Base-by-base conservation (phyloP, 2,113 vertebrate species). In the Plecotus auritus region DNA sequence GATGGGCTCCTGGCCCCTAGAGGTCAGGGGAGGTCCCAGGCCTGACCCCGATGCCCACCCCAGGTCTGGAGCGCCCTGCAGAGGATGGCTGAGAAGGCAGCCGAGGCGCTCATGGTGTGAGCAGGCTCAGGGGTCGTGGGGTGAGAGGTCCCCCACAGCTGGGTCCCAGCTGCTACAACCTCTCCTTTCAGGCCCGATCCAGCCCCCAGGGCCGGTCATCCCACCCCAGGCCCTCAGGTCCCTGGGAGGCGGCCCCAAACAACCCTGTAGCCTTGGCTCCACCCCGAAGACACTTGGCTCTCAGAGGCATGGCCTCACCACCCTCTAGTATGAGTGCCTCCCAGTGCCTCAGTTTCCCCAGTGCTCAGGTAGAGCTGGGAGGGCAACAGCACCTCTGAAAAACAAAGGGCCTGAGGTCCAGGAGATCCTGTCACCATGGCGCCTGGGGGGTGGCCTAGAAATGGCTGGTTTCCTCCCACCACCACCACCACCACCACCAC, bases 1-100 rank as follows among this genome's bases (percentile, higher is more conserved):
- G 47, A 23, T 72, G 49, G 61, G 28, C 69, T 92, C 26, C 28
- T 35, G 5, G 37, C 83, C 59, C 0, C 0, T 35, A n/a, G 56
- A 8, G 45, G 32, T 37, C 5, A 2, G 17, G 18, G 5, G 23
- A 18, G 5, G 72, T 26, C 78, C 32, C 64, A n/a, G 11, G 26
- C 17, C 81, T 76, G 54, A 95, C 56, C 80, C 51, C 1, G 4
- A 13, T 6, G 8, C n/a, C 37, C 0, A 1, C 35, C 5, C 73
- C 1, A 95, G 82, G 0, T 0, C 35, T n/a, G 1, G 28, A 89
- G 54, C 4, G 98, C 99, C 94, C 99, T 99, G 96, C 99, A 98
- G 97, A 99, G 99, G 98, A 99, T 99, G 98, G 98, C 99, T 96
- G 99, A 99, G 95, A 98, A 99, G 93, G 99, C 99, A 90, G 99